Conservation (phyloP, 2,888 invertebrate genomes). For the Caenorhabditis virilis region DNA sequence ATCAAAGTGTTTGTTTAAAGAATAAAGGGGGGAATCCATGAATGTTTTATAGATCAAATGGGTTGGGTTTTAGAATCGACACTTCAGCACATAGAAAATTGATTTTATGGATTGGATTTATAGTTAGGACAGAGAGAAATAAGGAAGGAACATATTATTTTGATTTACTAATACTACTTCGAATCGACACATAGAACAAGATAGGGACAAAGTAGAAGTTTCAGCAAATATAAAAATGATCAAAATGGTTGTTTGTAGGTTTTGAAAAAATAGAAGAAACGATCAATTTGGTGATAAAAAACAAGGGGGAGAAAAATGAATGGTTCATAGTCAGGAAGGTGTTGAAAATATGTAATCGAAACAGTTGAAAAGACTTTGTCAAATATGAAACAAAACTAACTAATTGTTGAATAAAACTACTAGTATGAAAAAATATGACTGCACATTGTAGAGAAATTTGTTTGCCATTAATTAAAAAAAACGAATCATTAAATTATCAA, state of each 20-base stretch:
- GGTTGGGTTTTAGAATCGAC: slow-evolving; percentile 24
- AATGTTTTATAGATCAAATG: slow-evolving; percentile 22
- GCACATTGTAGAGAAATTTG: slow-evolving; percentile 5
- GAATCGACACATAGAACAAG: slow-evolving; percentile 46
- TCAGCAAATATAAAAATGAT: background rate
- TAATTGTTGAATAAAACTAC: too few relatives aligned
- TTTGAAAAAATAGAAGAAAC: slow-evolving; percentile 18
- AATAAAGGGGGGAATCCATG: slow-evolving; percentile 19
- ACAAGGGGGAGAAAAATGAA: slow-evolving; percentile 1
- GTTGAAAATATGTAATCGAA: background rate
- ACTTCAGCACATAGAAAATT: slow-evolving; percentile 31
- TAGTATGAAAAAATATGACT: slow-evolving; percentile 30
- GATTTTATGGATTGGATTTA: too few relatives aligned
- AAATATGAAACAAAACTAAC: too few relatives aligned
- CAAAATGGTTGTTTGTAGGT: background rate
- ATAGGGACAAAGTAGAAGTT: too few relatives aligned
- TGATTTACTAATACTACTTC: slow-evolving; percentile 30
- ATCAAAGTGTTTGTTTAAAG: too few relatives aligned
- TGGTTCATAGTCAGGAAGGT: slow-evolving; percentile 1
- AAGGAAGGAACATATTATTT: too few relatives aligned
- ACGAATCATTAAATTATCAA: slow-evolving; percentile 4
- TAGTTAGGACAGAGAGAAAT: too few relatives aligned
- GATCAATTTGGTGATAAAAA: slow-evolving; percentile 9
- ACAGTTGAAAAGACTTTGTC: too few relatives aligned
- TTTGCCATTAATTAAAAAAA: background rate